These are phyloP conservation scores for Anguilla rostrata DNA, from an alignment of 2,113 vertebrate species.

Conservation along the genomic window DNA sequence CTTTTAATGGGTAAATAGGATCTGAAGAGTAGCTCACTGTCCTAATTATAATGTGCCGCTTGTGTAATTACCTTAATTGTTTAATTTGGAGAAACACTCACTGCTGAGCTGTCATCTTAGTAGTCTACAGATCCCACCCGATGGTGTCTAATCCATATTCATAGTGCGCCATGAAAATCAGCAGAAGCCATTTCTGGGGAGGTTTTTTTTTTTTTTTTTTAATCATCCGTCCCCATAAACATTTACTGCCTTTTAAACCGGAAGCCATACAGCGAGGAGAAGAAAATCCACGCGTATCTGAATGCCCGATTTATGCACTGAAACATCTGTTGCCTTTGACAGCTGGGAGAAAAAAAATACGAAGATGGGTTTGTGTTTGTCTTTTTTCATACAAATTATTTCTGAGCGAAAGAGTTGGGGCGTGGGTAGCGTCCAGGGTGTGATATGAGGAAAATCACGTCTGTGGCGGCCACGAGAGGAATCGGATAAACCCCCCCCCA, in stretches of 20 bases:
- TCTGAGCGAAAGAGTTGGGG: too few relatives aligned
- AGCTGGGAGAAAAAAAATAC: neutral
- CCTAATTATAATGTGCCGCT: slow-evolving; percentile 56
- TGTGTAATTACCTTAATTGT: slow-evolving; percentile 66
- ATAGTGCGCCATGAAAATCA: slow-evolving; percentile 45
- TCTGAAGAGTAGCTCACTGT: slow-evolving; percentile 59
- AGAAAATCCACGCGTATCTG: slow-evolving; percentile 26
- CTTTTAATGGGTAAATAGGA: slow-evolving; percentile 56
- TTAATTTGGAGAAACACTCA: slow-evolving; percentile 62
- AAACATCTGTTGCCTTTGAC: slow-evolving; percentile 19
- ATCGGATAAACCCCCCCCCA: neutral
- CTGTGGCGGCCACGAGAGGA: neutral
- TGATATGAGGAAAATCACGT: neutral
- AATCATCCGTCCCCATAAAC: slow-evolving; percentile 43
- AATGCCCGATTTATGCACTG: slow-evolving; percentile 35
- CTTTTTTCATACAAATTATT: too few relatives aligned
- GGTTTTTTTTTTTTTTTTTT: neutral
- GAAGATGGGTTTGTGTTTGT: neutral
- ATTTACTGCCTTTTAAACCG: slow-evolving; percentile 48
- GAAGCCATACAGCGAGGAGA: slow-evolving; percentile 24
- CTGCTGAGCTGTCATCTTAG: slow-evolving; percentile 50
- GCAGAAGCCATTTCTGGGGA: slow-evolving; percentile 29
- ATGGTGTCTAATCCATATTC: slow-evolving; percentile 49
- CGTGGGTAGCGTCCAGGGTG: neutral
- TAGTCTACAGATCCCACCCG: slow-evolving; percentile 43